phyloP scores from a whole-genome alignment of 2,113 vertebrate genomes.

The Leptobrachium ailaonicum region DNA sequence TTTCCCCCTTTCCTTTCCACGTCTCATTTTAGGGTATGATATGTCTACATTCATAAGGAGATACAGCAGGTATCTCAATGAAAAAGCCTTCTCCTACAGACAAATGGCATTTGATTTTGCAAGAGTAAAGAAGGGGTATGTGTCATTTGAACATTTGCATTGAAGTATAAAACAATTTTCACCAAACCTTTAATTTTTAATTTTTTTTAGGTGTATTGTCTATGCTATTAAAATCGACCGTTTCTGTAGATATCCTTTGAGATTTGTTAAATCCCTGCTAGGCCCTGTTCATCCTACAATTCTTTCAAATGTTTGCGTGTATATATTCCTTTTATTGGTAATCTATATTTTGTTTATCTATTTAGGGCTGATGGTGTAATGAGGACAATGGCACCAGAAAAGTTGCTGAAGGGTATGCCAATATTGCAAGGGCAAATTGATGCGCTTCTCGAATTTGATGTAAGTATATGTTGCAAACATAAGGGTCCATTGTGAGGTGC shows the following conservation, averaged over 20 bases:
- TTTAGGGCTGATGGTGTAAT: slow-evolving; percentile 90
- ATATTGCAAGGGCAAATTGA: slow-evolving; percentile 94
- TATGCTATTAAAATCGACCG: no score
- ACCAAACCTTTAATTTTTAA: no score
- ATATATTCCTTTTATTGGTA: no score
- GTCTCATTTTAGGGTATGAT: slow-evolving; percentile 78
- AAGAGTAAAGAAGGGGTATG: slow-evolving; percentile 97
- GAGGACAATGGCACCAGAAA: slow-evolving; percentile 94
- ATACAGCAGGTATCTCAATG: slow-evolving; percentile 96
- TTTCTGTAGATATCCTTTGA: no score
- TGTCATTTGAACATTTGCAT: no score
- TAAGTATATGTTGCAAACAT: slow-evolving; percentile 65
- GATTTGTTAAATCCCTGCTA: no score
- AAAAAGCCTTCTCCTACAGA: slow-evolving; percentile 97
- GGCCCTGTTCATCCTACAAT: no score
- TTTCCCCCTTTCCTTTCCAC: background rate
- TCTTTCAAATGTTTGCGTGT: no score
- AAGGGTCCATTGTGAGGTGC: no score
- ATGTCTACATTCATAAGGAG: slow-evolving; percentile 96
- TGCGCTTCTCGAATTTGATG: slow-evolving; percentile 94
- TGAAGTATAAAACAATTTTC: no score
- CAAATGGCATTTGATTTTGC: slow-evolving; percentile 99
- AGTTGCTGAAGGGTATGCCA: slow-evolving; percentile 95
- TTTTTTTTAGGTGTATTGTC: no score
- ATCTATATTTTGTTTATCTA: no score